Evolutionary conservation across 2,888 invertebrate species (phyloP).

Genomic region (Drosophila pullipes): DNA sequence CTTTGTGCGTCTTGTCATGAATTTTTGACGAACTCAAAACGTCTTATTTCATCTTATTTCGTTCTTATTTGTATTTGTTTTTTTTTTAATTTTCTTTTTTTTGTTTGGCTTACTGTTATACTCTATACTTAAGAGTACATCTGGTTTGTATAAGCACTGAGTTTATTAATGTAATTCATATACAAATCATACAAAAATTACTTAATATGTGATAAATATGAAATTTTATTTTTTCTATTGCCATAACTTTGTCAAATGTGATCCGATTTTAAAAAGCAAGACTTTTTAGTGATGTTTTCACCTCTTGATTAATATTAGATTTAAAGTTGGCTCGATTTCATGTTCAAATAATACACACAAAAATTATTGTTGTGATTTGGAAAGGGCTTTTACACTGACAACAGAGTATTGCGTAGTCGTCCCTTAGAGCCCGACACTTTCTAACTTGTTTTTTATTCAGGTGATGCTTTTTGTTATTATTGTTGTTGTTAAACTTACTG

Average conservation of each 20-base stretch:
- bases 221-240: not conserved
- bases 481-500: slow-evolving; percentile 28
- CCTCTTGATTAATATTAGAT: no score
- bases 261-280: no score
- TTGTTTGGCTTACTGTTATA: not conserved
- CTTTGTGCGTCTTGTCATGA: slow-evolving; percentile 77
- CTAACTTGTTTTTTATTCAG: slow-evolving; percentile 10
- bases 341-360: not conserved
- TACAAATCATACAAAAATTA: not conserved
- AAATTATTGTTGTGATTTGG: not conserved
- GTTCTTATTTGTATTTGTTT: slow-evolving; percentile 1
- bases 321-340: not conserved
- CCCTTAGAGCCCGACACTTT: not conserved
- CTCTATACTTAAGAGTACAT: not conserved
- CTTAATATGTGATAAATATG: not conserved
- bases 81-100: not conserved
- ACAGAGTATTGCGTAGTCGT: slow-evolving; percentile 10
- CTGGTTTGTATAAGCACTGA: not conserved
- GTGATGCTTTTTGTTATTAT: slow-evolving; percentile 14
- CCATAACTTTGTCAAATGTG: no score
- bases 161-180: not conserved
- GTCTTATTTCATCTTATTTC: slow-evolving; percentile 49
- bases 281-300: no score
- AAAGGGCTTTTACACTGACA: not conserved
- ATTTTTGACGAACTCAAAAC: slow-evolving; percentile 74